Evolutionary conservation across 1,140 invertebrate species (phyloP), one percentile per base, ranked within the genome.

Genomic region (Dinothrombium tinctorium): DNA sequence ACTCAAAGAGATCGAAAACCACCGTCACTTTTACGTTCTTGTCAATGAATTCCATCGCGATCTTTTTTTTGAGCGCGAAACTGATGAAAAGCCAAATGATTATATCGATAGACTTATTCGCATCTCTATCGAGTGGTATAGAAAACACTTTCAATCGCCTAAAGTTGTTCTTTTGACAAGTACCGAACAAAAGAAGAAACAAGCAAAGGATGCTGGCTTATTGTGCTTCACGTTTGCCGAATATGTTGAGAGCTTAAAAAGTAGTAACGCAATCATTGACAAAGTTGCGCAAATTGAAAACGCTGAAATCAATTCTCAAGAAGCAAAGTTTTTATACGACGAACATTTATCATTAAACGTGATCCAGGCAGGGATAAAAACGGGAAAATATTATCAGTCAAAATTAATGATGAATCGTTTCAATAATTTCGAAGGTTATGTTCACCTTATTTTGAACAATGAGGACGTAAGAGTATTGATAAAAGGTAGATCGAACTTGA

Each of bases 381-480:
- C 61, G 49, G 80, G 79, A 12, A 71, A 68, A 51, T 61, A 79
- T 22, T 51, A 75, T 20, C 83, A 94, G 59, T 89, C 87, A 11
- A 69, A 72, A 2, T 87, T 84, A 58, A 65, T 58, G 44, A 60
- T 62, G 11, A 65, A 59, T 2, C 63, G 77, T 44, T 82, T 90
- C 51, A 98, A 96, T 60, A 95, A 82, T 55, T 62, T 92, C 2
- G 89, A 98, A 64, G 90, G 81, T n/a, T 74, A 63, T 50, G 80
- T 90, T 8, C 75, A 69, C 56, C 69, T 87, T 1, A 76, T 49
- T 19, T 2, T 31, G 4, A 40, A 40, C n/a, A 25, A 23, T n/a
- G 35, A 48, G 37, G 39, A 41, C 26, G 48, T 59, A 25, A 47
- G 86, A 77, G 70, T 94, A 41, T 63, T 94, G 12, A 63, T 95